These are phyloP conservation scores for Macrotis lagotis DNA, from an alignment of 2,113 vertebrate species.

Conservation along the genomic window DNA sequence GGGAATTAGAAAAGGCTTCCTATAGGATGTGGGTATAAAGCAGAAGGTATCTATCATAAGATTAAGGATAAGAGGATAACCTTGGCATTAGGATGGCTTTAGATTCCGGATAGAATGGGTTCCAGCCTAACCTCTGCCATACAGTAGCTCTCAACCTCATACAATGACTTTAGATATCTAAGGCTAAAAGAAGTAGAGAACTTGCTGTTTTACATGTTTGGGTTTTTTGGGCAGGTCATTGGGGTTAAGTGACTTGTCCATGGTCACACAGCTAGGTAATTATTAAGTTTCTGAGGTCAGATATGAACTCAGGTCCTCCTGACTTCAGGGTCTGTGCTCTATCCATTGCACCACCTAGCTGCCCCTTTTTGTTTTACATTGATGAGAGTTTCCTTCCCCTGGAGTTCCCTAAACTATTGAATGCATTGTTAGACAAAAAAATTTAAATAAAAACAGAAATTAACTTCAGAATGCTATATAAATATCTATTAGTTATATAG, in stretches of 20 bases:
- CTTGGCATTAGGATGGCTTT: neutral
- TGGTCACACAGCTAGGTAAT: too few species aligned
- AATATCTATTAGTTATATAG: constrained; percentile 10
- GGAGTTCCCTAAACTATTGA: neutral
- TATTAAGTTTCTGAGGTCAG: too few species aligned
- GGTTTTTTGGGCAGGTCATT: too few species aligned
- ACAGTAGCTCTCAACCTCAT: neutral
- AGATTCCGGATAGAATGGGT: neutral
- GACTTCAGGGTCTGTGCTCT: too few species aligned
- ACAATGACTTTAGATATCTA: neutral
- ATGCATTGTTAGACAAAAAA: neutral
- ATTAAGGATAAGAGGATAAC: neutral
- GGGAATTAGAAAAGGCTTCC: neutral
- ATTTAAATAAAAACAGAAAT: neutral
- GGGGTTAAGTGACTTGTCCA: too few species aligned
- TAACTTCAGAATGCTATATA: neutral
- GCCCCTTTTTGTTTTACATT: too few species aligned
- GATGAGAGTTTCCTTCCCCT: neutral
- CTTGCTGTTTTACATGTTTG: neutral
- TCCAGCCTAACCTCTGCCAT: neutral
- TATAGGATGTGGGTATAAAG: neutral
- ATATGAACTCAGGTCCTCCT: too few species aligned
- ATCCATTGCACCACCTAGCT: too few species aligned
- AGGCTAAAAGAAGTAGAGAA: neutral
- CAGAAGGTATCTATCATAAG: neutral